Conservation (phyloP, 2,797 vertebrate species). For the Falco novaeseelandiae region DNA sequence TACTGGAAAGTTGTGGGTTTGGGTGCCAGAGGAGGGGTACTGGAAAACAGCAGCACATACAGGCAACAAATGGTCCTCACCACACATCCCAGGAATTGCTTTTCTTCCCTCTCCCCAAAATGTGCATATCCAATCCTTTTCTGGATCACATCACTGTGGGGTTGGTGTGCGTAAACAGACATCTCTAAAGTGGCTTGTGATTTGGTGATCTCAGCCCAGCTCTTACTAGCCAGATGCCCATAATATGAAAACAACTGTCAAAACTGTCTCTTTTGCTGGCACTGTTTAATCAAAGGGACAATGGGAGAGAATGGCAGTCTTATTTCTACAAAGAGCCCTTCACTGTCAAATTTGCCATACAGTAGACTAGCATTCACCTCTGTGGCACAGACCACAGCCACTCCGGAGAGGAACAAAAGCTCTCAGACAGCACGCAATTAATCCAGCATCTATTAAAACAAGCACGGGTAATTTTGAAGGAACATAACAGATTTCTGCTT, state of each 20-base stretch:
- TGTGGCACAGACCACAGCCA: slow-evolving; percentile 63
- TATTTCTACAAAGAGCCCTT: slow-evolving; percentile 66
- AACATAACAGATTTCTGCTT: slow-evolving; percentile 61
- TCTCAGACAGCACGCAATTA: slow-evolving; percentile 68
- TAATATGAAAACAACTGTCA: slow-evolving; percentile 65
- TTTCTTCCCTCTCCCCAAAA: not conserved
- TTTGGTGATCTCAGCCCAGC: slow-evolving; percentile 61
- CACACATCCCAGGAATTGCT: not conserved
- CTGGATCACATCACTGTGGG: slow-evolving; percentile 23
- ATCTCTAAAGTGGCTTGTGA: slow-evolving; percentile 26
- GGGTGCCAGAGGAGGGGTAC: not conserved
- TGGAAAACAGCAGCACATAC: not conserved
- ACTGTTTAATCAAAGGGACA: slow-evolving; percentile 63
- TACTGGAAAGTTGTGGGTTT: not conserved
- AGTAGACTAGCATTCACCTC: slow-evolving; percentile 66
- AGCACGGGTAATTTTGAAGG: slow-evolving; percentile 65
- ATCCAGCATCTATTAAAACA: slow-evolving; percentile 68
- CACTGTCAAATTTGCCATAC: slow-evolving; percentile 69
- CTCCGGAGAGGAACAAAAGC: slow-evolving; percentile 63
- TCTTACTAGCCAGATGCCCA: slow-evolving; percentile 60
- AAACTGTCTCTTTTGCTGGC: slow-evolving; percentile 61
- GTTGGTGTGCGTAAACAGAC: not conserved
- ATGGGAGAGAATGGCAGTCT: slow-evolving; percentile 62
- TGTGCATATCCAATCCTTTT: slow-evolving; percentile 1
- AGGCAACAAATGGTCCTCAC: not conserved